Evolutionary conservation across 1,140 invertebrate genomes (phyloP).

Genomic region (Drusus annulatus): DNA sequence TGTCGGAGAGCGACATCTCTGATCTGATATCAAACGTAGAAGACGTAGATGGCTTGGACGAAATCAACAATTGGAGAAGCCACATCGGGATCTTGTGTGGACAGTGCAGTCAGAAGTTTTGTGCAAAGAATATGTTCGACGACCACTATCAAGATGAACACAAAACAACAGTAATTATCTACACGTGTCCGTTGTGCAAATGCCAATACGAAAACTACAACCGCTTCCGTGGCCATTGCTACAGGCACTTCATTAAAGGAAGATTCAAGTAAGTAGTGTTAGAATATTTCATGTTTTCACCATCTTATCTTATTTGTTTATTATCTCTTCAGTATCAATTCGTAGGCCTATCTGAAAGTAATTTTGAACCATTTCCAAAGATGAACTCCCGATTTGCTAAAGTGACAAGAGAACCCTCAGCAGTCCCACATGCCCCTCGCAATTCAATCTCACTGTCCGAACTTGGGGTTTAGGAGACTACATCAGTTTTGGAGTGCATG

Average conservation of each 20-base stretch:
- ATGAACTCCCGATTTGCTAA: no score
- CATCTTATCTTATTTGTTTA: background rate
- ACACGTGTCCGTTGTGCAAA: slow-evolving; percentile 40
- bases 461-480: no score
- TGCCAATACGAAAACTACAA: slow-evolving; percentile 3
- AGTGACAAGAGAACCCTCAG: no score
- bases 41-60: background rate
- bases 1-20: slow-evolving; percentile 7
- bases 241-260: slow-evolving; percentile 31
- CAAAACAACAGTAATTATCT: background rate
- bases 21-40: slow-evolving; percentile 15
- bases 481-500: no score
- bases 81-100: slow-evolving; percentile 34
- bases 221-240: slow-evolving; percentile 34
- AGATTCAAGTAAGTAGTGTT: slow-evolving; percentile 40
- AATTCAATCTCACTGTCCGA: no score
- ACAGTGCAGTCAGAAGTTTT: slow-evolving; percentile 20
- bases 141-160: slow-evolving; percentile 27
- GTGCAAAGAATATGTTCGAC: slow-evolving; percentile 18
- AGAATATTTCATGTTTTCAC: no score
- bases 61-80: background rate
- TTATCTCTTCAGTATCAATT: background rate
- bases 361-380: no score
- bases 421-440: no score
- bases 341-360: no score